Evolutionary conservation across 2,888 invertebrate species (phyloP), one percentile per base, ranked within the genome.

Genomic region (Gymnocheta viridis): DNA sequence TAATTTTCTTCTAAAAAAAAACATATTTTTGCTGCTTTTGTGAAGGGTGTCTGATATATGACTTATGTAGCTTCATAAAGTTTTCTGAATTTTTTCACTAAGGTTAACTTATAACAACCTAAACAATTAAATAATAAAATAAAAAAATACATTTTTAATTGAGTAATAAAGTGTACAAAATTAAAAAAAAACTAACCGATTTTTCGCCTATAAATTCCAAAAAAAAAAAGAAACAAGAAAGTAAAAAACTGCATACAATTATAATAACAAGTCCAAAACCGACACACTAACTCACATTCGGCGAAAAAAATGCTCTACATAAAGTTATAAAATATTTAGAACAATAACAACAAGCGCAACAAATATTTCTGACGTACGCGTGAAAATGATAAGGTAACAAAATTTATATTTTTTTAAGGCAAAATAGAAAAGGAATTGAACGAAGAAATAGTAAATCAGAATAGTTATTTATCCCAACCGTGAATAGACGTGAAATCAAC

Each of bases 191-290:
- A 14, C 10, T 12, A 47, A 35, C n/a, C 3, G 60, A 60, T 32
- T 29, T 62, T 78, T 70, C 70, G 19, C 27, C 54, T 29, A 49
- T 49, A 22, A 32, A 54, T 22, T n/a, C n/a, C n/a, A n/a, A n/a
- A n/a, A n/a, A n/a, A n/a, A n/a, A n/a, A n/a, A n/a, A n/a, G n/a
- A n/a, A n/a, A n/a, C n/a, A n/a, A n/a, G n/a, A n/a, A n/a, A 27
- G 4, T 19, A 54, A 27, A 73, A 76, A 54, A 44, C 19, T 4
- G 35, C 14, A 24, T 32, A 66, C 47, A 29, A 66, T 80, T 80
- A 35, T 2, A 56, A 62, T 49, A 79, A 64, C 79, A 79, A 64
- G 82, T 73, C 69, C 54, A 41, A 70, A 64, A 35, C 38, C 32
- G 12, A 62, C 47, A 35, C 44, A 47, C 27, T 29, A 73, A 73